Evolutionary conservation across 2,113 vertebrate genomes (phyloP), one percentile per base, ranked within the genome.

Genomic region (Chlorodrepanis virens): DNA sequence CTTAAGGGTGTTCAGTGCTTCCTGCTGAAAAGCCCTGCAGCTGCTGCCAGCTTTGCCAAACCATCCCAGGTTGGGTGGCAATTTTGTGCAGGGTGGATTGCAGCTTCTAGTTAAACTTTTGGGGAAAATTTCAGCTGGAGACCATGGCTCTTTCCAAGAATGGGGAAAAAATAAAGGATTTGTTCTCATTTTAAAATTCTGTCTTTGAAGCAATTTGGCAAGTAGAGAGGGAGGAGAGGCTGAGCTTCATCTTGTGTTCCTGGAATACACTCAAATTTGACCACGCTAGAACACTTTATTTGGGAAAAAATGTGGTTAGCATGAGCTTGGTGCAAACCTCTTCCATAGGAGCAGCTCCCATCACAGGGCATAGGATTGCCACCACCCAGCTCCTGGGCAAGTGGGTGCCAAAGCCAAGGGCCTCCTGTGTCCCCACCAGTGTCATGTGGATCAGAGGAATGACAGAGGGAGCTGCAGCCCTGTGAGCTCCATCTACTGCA

Each of bases 201-300:
- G 71, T 49, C 79, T 97, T 88, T 88, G 93, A 93, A 94, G 79
- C 39, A 37, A 67, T 81, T 88, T 96, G 95, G 94, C 94, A 96
- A 91, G 64, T 74, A 49, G 47, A 47, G 59, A 80, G 37, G 76
- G 79, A 76, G 81, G 75, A 81, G 88, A 94, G 90, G 29, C 90
- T 83, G 90, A 84, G 72, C 37, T 86, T 77, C 8, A 37, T 94
- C 90, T 88, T 74, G 45, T 60, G 85, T 93, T 91, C 88, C 82
- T 96, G 94, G 92, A 96, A 95, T 86, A 77, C 68, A 42, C 85
- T 94, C 90, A 94, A 68, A 94, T 95, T 94, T 95, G 82, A 93
- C 93, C 92, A 93, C 4, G 47, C 88, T 90, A 59, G 84, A 95
- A 78, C 50, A 54, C 83, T 96, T 94, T 94, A 92, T 96, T 94